A percentile compares a stretch with the other conserved stretches of the same genome.
Evolutionary conservation across 1,140 invertebrate species (phyloP).

Genomic region (Anastrepha ludens): DNA sequence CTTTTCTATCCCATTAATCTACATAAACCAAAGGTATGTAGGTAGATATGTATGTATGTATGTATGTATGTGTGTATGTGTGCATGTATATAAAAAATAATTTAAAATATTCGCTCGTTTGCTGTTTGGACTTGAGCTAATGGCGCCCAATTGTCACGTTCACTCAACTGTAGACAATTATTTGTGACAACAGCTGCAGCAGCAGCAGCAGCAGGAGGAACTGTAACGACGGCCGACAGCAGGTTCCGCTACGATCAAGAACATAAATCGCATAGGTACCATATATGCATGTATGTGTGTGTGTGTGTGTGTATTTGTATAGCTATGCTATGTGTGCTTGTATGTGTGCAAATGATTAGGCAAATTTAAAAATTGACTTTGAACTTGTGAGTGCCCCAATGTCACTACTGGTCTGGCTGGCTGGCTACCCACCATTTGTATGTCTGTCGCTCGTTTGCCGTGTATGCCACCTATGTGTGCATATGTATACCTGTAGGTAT

Average conservation of each 20-base stretch:
- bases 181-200: conserved; percentile 34
- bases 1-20: too few relatives aligned
- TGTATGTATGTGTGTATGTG: too few relatives aligned
- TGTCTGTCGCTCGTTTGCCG: not conserved
- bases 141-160: conserved; percentile 51
- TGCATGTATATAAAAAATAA: not conserved
- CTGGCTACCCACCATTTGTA: not conserved
- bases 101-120: conserved; percentile 17
- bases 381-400: conserved; percentile 30
- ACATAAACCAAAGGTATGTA: too few relatives aligned
- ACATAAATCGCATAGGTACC: conserved; percentile 5
- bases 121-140: not conserved
- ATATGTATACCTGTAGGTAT: too few relatives aligned
- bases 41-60: too few relatives aligned
- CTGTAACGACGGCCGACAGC: not conserved
- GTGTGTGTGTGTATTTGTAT: not conserved
- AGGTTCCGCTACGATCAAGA: conserved; percentile 22
- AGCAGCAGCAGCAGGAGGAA: not conserved
- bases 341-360: conserved; percentile 42
- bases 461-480: not conserved
- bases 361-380: conserved; percentile 30
- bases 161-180: conserved; percentile 46
- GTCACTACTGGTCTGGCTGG: not conserved
- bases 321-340: not conserved
- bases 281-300: not conserved